Conservation (phyloP, 92 coral and sea anemone species). For the Bergia sp. region DNA sequence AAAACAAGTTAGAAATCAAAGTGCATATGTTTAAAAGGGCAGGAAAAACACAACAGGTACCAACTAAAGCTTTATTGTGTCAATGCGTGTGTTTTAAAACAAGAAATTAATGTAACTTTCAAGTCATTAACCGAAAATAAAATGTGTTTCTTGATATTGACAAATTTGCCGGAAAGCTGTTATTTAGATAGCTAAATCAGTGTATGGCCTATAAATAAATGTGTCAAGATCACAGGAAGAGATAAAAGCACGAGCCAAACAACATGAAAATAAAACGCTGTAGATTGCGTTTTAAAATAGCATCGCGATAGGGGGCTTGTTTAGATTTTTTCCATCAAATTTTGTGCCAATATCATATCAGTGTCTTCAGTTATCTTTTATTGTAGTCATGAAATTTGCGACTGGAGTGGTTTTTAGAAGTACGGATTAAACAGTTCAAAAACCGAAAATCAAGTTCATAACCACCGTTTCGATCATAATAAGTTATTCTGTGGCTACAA, state of each 20-base stretch:
- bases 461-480: too few species aligned
- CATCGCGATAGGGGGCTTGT: not conserved
- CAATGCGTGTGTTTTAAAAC: too few species aligned
- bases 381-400: not conserved
- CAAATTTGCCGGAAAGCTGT: too few species aligned
- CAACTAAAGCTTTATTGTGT: not conserved
- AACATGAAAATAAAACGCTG: not conserved
- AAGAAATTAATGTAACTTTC: not conserved
- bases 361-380: too few species aligned
- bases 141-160: not conserved
- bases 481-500: too few species aligned
- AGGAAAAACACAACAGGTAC: not conserved
- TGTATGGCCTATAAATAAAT: not conserved
- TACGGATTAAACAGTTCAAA: too few species aligned
- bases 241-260: too few species aligned
- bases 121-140: not conserved
- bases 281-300: not conserved
- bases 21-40: not conserved
- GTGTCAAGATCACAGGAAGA: too few species aligned
- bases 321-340: not conserved
- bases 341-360: too few species aligned
- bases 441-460: too few species aligned
- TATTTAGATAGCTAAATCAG: not conserved
- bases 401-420: not conserved
- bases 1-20: not conserved